Base-by-base conservation (phyloP, 2,888 invertebrate species). In the Pammene aurita region DNA sequence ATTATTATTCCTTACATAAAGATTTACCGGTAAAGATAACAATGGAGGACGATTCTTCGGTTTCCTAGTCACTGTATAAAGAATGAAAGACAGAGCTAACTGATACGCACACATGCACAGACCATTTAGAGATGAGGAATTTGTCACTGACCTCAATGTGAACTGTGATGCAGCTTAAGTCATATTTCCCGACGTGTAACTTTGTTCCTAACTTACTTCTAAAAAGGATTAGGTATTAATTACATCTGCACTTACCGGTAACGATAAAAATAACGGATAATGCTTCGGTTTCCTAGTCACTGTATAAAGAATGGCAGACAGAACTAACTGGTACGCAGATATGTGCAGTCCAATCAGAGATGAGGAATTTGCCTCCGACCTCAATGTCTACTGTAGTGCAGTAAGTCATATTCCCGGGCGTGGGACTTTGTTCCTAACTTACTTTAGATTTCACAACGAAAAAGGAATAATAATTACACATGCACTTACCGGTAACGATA, bases 41-140 rank as follows among this genome's bases (percentile, higher is more conserved):
- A n/a, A 9, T 6, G 57, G 42, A 0, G 7, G 58, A 16, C 44
- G 42, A n/a, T 13, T 26, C 67, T 84, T 85, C 75, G 70, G 72
- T 5, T 34, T 52, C 5, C 72, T 42, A 55, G 73, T 73, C 71
- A 83, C 84, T 78, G 77, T 81, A 13, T 85, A 71, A 38, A 90
- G 68, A 11, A 85, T 58, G 9, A 74, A 16, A 0, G 87, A 82
- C 66, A 89, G 78, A 0, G 79, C 5, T 1, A 87, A 76, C 74
- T 89, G 84, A 63, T 89, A 89, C 6, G 76, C 69, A 18, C 78
- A 75, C 7, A 73, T 70, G 1, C 78, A 82, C 4, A 88, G 69
- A 7, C 18, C 13, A 18, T 26, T 7, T 18, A 54, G 13, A 0
- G 79, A 75, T 81, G 5, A 89, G 70, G 18, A 86, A 63, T 42